Conservation (phyloP, 2,888 invertebrate species). For the Eristalinus aeneus region DNA sequence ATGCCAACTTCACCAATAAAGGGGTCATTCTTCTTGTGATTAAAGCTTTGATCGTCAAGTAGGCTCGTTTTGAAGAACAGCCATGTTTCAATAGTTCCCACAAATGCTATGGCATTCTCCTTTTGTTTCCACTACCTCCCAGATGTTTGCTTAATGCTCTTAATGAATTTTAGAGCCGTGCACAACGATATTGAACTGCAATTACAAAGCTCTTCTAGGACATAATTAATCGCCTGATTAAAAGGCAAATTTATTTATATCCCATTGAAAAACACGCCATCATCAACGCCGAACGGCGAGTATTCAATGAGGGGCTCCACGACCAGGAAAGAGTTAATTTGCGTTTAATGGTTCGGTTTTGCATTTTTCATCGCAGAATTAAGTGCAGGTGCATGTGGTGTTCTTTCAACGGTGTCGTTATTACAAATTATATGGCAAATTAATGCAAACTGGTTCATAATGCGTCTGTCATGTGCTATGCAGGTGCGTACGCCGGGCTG, state of each 20-base stretch:
- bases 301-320: background rate
- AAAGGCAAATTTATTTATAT: background rate
- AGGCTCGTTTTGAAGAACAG: too few relatives aligned
- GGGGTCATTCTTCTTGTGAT: too few relatives aligned
- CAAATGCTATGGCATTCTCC: too few relatives aligned
- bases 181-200: background rate
- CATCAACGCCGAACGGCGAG: background rate
- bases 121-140: too few relatives aligned
- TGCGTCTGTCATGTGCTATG: background rate
- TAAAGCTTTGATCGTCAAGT: too few relatives aligned
- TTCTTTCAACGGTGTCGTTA: slow-evolving; percentile 3
- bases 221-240: background rate
- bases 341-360: slow-evolving; percentile 36
- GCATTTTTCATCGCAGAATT: slow-evolving; percentile 5
- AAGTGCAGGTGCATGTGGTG: background rate
- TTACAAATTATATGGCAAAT: slow-evolving; percentile 31
- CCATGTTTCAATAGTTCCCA: too few relatives aligned
- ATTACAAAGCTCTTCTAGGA: background rate
- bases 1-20: too few relatives aligned
- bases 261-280: background rate
- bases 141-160: too few relatives aligned
- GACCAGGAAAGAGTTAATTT: slow-evolving; percentile 41
- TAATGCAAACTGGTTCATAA: slow-evolving; percentile 18
- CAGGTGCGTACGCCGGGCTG: background rate
- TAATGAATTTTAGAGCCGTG: background rate